These are phyloP conservation scores for Eutrigla gurnardus DNA, from an alignment of 2,797 vertebrate species.

Conservation along the genomic window DNA sequence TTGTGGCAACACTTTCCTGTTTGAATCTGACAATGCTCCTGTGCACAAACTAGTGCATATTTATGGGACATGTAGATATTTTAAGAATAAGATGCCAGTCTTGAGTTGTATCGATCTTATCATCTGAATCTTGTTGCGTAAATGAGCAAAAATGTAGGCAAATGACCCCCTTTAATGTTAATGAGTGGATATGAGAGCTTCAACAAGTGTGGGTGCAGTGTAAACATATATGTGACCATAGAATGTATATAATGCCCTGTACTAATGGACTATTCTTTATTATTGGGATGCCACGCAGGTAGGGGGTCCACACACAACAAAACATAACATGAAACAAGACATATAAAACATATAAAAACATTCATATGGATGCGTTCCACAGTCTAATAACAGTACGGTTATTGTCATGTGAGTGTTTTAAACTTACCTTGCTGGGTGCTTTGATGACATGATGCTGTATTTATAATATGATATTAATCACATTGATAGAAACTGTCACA, in stretches of 20 bases:
- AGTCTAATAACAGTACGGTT: too few relatives aligned
- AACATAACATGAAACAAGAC: too few relatives aligned
- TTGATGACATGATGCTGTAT: not conserved
- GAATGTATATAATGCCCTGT: not conserved
- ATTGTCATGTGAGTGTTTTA: too few relatives aligned
- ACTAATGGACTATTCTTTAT: not conserved
- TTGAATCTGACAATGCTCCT: not conserved
- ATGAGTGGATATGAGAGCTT: not conserved
- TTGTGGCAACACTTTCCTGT: not conserved
- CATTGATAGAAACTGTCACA: not conserved
- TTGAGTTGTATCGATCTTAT: not conserved
- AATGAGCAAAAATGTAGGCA: not conserved
- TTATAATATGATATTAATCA: not conserved
- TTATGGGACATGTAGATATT: too few relatives aligned
- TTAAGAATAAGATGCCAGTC: too few relatives aligned
- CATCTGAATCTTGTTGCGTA: not conserved
- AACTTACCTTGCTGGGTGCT: too few relatives aligned
- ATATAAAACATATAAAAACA: too few relatives aligned
- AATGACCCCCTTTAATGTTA: not conserved
- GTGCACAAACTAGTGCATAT: not conserved
- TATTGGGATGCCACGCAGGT: too few relatives aligned
- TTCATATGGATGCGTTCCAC: too few relatives aligned
- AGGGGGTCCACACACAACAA: too few relatives aligned
- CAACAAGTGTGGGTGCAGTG: not conserved
- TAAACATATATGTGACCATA: not conserved